These are phyloP conservation scores for Prinia subflava DNA, from an alignment of 2,113 vertebrate species.

Conservation along the genomic window DNA sequence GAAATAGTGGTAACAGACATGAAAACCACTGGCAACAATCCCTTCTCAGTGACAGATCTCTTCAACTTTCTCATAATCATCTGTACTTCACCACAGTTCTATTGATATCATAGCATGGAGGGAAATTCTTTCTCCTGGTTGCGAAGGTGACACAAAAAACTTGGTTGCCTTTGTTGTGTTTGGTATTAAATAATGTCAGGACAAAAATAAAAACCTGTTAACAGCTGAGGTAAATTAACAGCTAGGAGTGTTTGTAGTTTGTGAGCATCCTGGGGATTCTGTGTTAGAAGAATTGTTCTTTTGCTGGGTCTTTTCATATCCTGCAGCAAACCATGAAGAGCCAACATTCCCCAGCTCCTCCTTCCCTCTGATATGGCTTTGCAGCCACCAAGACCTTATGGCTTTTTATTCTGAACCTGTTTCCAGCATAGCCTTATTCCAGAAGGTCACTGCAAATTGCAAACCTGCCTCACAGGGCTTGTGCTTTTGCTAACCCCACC, in stretches of 20 bases:
- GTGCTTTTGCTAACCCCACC: background rate
- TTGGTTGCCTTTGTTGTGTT: background rate
- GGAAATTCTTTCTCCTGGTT: background rate
- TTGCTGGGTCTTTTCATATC: background rate
- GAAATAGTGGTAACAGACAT: background rate
- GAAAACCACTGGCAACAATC: background rate
- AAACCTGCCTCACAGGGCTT: accelerated
- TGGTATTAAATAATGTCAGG: background rate
- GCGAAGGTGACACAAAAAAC: background rate
- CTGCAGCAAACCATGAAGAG: background rate
- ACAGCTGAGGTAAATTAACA: background rate
- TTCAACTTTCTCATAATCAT: background rate
- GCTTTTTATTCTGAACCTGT: background rate
- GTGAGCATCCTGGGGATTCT: background rate
- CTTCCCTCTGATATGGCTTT: background rate
- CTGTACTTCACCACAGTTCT: background rate
- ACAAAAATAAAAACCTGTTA: constrained; percentile 15
- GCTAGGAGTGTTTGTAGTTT: background rate
- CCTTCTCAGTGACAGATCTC: background rate
- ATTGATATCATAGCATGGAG: background rate
- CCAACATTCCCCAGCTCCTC: background rate
- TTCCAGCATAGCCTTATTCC: background rate
- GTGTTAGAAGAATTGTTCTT: background rate
- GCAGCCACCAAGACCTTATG: background rate
- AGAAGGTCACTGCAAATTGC: background rate